Evolutionary conservation across 2,888 invertebrate species (phyloP).

Genomic region (Deroplatys truncata): DNA sequence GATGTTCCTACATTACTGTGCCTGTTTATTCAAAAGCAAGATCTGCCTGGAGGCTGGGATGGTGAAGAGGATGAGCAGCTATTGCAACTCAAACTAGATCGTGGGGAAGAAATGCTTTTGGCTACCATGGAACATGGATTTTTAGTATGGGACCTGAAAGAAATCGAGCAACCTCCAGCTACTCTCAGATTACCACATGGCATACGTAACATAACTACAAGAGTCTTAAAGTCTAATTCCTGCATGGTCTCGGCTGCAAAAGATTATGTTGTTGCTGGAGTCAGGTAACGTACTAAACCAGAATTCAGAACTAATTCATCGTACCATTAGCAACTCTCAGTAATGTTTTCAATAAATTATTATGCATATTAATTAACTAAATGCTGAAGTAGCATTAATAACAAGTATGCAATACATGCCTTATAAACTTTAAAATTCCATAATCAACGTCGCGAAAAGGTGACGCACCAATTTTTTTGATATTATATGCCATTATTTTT

Average conservation of each 20-base stretch:
- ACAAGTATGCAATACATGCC: too few relatives aligned
- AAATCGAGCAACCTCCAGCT: slow-evolving; percentile 42
- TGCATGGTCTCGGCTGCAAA: slow-evolving; percentile 87
- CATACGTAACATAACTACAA: slow-evolving; percentile 88
- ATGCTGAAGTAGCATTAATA: too few relatives aligned
- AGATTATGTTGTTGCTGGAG: slow-evolving; percentile 92
- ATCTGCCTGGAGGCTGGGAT: slow-evolving; percentile 45
- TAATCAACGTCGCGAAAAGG: too few relatives aligned
- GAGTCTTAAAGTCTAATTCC: slow-evolving; percentile 85
- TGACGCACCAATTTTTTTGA: too few relatives aligned
- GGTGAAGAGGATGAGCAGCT: slow-evolving; percentile 63
- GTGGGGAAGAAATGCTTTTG: slow-evolving; percentile 69
- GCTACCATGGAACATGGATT: slow-evolving; percentile 79
- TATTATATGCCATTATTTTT: too few relatives aligned
- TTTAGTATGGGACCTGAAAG: slow-evolving; percentile 73
- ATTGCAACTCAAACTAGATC: slow-evolving; percentile 78
- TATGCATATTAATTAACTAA: too few relatives aligned
- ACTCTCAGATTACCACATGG: slow-evolving; percentile 76
- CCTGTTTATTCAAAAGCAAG: neutral
- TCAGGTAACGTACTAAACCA: slow-evolving; percentile 55
- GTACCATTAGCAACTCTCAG: neutral
- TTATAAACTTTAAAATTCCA: too few relatives aligned
- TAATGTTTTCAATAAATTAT: neutral
- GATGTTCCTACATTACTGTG: neutral
- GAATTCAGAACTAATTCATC: neutral